A percentile compares a stretch with the other conserved stretches of the same genome.
Conservation (phyloP, 2,888 invertebrate genomes). For the Cyclophora albipunctata region DNA sequence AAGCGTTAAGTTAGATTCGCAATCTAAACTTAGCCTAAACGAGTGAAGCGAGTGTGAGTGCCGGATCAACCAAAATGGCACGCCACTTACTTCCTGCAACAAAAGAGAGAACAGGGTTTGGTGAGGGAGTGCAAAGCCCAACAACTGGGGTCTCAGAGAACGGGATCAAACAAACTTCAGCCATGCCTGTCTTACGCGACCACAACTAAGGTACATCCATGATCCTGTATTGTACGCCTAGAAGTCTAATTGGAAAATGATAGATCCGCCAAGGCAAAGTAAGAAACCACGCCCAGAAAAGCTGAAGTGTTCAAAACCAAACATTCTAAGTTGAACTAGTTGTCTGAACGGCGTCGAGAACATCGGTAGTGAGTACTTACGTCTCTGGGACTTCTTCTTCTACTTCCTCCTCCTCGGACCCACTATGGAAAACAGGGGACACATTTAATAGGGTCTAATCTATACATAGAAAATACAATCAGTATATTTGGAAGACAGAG, state of each 20-base stretch:
- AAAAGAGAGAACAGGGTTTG: constrained; percentile 68
- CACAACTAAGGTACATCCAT: constrained; percentile 30
- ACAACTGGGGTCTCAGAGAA: constrained; percentile 40
- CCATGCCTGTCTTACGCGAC: constrained; percentile 46
- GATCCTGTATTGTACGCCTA: constrained; percentile 24
- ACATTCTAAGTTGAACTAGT: constrained; percentile 47
- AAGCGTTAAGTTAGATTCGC: constrained; percentile 51
- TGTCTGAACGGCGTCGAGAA: constrained; percentile 21
- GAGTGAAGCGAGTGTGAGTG: constrained; percentile 65
- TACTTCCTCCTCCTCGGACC: constrained; percentile 84
- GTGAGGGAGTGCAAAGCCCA: constrained; percentile 68
- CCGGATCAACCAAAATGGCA: constrained; percentile 69
- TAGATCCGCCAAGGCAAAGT: constrained; percentile 57
- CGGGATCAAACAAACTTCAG: constrained; percentile 39
- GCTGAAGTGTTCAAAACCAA: constrained; percentile 62
- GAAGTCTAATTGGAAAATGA: constrained; percentile 36
- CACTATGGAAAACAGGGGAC: constrained; percentile 51
- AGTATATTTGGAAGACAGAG: too few species aligned
- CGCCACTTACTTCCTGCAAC: constrained; percentile 77
- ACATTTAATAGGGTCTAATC: constrained; percentile 17
- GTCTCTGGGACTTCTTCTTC: constrained; percentile 85
- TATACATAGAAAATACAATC: too few species aligned
- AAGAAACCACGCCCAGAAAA: constrained; percentile 57
- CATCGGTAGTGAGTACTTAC: constrained; percentile 73
- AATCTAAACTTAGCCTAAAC: constrained; percentile 61